Base-by-base conservation (phyloP, 2,888 invertebrate species). In the Capitulum mitella region DNA sequence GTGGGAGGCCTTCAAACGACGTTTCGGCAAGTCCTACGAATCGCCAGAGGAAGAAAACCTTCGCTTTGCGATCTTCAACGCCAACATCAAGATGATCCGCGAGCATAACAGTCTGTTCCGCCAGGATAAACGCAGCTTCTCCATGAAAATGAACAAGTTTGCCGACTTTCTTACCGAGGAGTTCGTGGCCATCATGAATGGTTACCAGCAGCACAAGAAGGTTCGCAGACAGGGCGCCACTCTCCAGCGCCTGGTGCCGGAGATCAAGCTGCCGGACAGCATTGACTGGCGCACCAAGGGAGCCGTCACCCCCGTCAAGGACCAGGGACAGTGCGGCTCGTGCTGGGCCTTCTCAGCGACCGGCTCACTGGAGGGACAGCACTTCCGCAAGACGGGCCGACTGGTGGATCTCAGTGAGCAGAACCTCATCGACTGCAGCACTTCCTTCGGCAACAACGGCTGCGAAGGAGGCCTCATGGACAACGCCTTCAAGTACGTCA, bases 211-310 rank as follows among this genome's bases (percentile, higher is more conserved):
- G 10, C 29, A 14, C 34, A 1, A n/a, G 3, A 3, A 0, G n/a
- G 64, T 19, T 32, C 19, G 64, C 14, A 3, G 14, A 5, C 32
- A 8, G 34, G 34, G n/a, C n/a, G 58, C 10, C 58, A 10, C 58
- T n/a, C 58, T 10, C n/a, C 58, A 29, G n/a, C 10, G 10, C 58
- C n/a, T 1, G 58, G 58, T 10, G 58, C 29, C 58, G n/a, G 29
- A n/a, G n/a, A 10, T 29, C n/a, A n/a, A 10, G 43, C 82, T 94
- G 46, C 96, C 96, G 0, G 86, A 87, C 0, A 89, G 89, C 80
- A 96, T 93, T 85, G 97, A 97, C 85, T 97, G 97, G 97, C 89
- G 97, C 77, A 88, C 91, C 10, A 89, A 90, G 81, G 90, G 90
- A 78, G 94, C 89, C 0, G 94, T 97, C 5, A 94, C 96, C 0